Percentiles rank a stretch among this genome's conserved stretches.
phyloP scores from a whole-genome alignment of 2,797 vertebrate genomes.

The Clarias fuscus region DNA sequence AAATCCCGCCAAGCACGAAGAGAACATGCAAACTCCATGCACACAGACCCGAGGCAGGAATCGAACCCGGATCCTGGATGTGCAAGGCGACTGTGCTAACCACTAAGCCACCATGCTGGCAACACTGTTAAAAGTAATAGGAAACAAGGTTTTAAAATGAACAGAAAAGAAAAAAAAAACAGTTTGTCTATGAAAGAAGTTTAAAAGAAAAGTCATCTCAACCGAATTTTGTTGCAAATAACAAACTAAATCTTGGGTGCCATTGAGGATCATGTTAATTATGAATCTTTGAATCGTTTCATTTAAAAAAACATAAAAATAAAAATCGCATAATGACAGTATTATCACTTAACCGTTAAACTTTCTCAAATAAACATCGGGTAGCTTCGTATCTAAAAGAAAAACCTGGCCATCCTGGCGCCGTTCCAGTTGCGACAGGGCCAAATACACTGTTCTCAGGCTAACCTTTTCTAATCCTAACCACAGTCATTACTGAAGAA shows the following conservation, averaged over 20 bases:
- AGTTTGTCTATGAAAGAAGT: not conserved
- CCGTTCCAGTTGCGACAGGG: slow-evolving; percentile 13
- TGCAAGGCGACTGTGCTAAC: too few relatives aligned
- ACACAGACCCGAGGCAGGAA: too few relatives aligned
- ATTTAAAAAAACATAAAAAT: not conserved
- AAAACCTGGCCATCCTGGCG: slow-evolving; percentile 13
- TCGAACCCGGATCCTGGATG: too few relatives aligned
- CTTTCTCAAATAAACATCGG: not conserved
- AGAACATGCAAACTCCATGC: too few relatives aligned
- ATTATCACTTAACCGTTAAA: not conserved
- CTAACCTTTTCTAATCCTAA: slow-evolving; percentile 41
- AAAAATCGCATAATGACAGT: not conserved
- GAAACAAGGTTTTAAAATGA: too few relatives aligned
- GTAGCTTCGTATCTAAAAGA: not conserved
- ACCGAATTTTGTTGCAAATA: not conserved
- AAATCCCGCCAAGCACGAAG: too few relatives aligned
- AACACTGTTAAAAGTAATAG: not conserved
- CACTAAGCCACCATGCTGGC: not conserved
- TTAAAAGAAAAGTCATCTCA: not conserved
- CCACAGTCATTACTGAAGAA: slow-evolving; percentile 45
- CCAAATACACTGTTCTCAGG: slow-evolving; percentile 20
- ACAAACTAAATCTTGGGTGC: not conserved
- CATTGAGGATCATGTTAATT: not conserved
- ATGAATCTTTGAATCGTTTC: not conserved
- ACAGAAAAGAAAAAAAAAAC: not conserved